Percentiles rank a stretch among this genome's conserved stretches.
Evolutionary conservation across 1,140 invertebrate species (phyloP).

Genomic region (Colletes latitarsis): DNA sequence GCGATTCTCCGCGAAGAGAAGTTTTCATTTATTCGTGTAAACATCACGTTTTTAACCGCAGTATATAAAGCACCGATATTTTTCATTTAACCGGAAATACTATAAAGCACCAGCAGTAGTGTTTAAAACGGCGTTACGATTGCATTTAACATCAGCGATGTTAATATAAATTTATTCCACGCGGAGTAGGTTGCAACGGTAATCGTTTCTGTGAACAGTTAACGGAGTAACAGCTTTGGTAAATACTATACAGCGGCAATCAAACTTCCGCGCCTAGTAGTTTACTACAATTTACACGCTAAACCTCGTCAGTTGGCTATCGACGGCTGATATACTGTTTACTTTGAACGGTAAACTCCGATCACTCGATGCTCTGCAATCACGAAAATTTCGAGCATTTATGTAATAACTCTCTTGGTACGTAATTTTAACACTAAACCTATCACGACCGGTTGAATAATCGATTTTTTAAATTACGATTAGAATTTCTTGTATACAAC

Average conservation of each 20-base stretch:
- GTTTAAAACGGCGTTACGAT: not conserved
- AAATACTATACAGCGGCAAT: constrained; percentile 30
- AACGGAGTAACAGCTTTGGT: not conserved
- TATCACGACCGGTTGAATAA: too few species aligned
- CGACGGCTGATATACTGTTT: constrained; percentile 24
- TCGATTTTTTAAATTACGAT: too few species aligned
- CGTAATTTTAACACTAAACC: too few species aligned
- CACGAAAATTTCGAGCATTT: constrained; percentile 25
- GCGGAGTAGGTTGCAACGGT: not conserved
- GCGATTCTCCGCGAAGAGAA: too few species aligned
- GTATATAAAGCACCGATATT: too few species aligned
- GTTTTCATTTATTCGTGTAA: too few species aligned
- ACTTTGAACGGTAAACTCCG: constrained; percentile 16
- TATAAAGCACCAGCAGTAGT: too few species aligned
- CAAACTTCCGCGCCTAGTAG: constrained; percentile 10
- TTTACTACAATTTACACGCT: constrained; percentile 26
- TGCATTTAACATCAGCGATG: not conserved
- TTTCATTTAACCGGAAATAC: too few species aligned
- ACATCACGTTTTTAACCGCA: too few species aligned
- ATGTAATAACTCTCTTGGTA: not conserved
- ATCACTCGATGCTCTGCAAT: constrained; percentile 21
- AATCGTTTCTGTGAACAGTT: not conserved
- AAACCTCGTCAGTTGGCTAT: not conserved
- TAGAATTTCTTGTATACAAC: too few species aligned
- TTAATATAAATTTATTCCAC: not conserved